phyloP scores from a whole-genome alignment of 2,113 vertebrate species.

The Hypanus sabinus region DNA sequence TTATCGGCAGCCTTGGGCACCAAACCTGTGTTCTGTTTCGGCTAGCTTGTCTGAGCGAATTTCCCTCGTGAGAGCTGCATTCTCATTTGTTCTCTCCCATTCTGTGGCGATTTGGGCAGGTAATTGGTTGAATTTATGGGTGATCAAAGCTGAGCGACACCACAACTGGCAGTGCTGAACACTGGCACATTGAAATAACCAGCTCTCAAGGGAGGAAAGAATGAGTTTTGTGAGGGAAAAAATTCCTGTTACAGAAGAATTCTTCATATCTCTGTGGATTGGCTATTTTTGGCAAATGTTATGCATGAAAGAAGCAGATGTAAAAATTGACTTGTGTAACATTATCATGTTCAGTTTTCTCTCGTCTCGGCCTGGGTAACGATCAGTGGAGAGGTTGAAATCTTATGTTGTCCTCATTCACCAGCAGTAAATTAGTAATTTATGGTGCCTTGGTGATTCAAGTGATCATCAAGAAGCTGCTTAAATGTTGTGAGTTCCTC shows the following conservation, averaged over 20 bases:
- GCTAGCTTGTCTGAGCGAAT: neutral
- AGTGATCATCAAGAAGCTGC: no score
- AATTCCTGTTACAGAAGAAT: neutral
- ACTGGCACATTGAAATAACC: neutral
- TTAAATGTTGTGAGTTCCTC: no score
- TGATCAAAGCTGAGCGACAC: neutral
- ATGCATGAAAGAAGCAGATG: neutral
- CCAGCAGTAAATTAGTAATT: no score
- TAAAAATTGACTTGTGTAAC: neutral
- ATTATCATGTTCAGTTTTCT: neutral
- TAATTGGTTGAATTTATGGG: neutral
- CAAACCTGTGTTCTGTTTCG: neutral
- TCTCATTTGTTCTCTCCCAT: neutral
- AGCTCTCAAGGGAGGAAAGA: neutral
- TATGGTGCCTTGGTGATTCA: no score
- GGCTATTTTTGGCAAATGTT: neutral
- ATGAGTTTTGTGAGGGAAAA: neutral
- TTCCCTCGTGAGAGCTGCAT: neutral
- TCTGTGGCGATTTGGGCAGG: neutral
- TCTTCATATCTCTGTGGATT: neutral
- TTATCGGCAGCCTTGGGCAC: neutral
- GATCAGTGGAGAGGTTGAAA: no score
- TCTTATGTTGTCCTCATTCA: no score
- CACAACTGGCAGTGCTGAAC: neutral
- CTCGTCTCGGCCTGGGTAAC: no score